A percentile compares a stretch with the other conserved stretches of the same genome.
These are phyloP conservation scores for Sphecodes monilicornis DNA, from an alignment of 2,888 invertebrate species.

Conservation along the genomic window DNA sequence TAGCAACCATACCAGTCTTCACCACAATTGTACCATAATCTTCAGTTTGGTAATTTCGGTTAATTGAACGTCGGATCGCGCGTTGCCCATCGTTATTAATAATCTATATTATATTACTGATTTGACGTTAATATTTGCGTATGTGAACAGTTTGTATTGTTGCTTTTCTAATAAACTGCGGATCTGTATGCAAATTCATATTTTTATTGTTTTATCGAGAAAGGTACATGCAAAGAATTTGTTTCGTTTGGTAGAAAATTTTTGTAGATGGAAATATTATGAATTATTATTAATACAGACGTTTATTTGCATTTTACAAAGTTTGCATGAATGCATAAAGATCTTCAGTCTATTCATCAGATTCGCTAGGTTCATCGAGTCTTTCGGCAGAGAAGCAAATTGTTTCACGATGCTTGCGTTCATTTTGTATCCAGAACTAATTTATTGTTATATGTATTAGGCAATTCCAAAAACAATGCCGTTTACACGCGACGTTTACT, in stretches of 20 bases:
- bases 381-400: not conserved
- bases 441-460: not conserved
- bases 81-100: not conserved
- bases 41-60: not conserved
- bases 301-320: not conserved
- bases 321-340: not conserved
- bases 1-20: not conserved
- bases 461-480: constrained; percentile 9
- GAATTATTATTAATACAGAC: not conserved
- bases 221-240: not conserved
- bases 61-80: not conserved
- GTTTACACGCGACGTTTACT: too few relatives aligned
- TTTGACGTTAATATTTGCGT: constrained; percentile 1
- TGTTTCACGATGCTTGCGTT: not conserved
- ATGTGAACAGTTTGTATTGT: not conserved
- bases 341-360: not conserved
- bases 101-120: not conserved
- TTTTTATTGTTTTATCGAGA: not conserved
- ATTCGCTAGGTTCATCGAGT: constrained; percentile 5
- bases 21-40: constrained; percentile 1
- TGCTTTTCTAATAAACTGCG: not conserved
- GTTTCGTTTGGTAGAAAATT: not conserved
- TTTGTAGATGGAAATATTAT: not conserved
- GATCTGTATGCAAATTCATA: not conserved
- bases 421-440: not conserved